Percentiles rank a stretch among this genome's conserved stretches.
Evolutionary conservation across 2,888 invertebrate species (phyloP).

Genomic region (Odontothrips loti): DNA sequence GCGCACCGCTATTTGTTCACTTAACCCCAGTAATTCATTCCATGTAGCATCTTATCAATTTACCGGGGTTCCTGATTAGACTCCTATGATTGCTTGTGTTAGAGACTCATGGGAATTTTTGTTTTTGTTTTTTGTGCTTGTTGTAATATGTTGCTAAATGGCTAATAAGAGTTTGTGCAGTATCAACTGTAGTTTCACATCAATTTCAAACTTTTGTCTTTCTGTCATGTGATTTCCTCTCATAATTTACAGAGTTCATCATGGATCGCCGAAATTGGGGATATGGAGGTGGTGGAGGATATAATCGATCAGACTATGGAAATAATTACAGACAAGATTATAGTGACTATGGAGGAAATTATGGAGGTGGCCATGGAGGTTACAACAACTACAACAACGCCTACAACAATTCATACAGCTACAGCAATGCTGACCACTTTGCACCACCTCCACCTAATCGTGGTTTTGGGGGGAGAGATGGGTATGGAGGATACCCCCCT

Average conservation of each 20-base stretch:
- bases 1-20: too few relatives aligned
- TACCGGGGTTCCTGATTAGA: too few relatives aligned
- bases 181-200: too few relatives aligned
- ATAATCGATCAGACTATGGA: neutral
- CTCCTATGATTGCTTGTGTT: too few relatives aligned
- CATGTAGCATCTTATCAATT: too few relatives aligned
- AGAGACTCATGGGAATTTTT: too few relatives aligned
- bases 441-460: neutral
- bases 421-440: conserved; percentile 8
- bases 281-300: neutral
- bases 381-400: neutral
- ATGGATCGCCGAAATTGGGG: conserved; percentile 3
- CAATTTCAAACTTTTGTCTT: too few relatives aligned
- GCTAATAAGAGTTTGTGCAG: too few relatives aligned
- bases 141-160: too few relatives aligned
- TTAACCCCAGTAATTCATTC: too few relatives aligned
- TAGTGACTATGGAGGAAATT: neutral
- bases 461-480: neutral
- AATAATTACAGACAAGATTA: neutral
- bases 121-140: too few relatives aligned
- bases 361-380: neutral
- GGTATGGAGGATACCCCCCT: neutral
- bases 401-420: neutral
- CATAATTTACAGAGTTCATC: neutral
- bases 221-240: too few relatives aligned